These are phyloP conservation scores for Nansenia antarctica DNA, from an alignment of 2,113 vertebrate species.

Conservation along the genomic window DNA sequence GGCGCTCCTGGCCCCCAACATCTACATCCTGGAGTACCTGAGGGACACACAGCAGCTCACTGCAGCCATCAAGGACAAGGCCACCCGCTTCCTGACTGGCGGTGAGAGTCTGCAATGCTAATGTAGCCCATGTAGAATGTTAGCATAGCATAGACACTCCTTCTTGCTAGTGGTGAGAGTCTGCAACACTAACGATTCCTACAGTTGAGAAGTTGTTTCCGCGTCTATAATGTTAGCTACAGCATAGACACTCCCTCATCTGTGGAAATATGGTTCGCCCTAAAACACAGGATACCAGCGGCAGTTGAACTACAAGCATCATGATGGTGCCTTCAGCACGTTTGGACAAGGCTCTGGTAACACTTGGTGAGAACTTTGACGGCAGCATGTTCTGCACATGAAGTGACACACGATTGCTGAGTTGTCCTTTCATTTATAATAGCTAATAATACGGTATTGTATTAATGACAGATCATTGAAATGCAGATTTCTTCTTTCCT, in stretches of 20 bases:
- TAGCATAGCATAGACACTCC: not conserved
- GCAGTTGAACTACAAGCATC: slow-evolving; percentile 83
- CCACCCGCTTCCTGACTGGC: slow-evolving; percentile 72
- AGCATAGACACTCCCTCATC: not conserved
- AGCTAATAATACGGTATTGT: not conserved
- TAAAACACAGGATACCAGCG: slow-evolving; percentile 84
- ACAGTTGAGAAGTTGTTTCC: too few species aligned
- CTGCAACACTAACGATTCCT: too few species aligned
- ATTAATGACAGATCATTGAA: not conserved
- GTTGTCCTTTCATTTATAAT: not conserved
- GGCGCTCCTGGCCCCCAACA: slow-evolving; percentile 84
- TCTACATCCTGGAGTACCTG: slow-evolving; percentile 86
- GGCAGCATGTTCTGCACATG: not conserved
- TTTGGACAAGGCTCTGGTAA: slow-evolving; percentile 81
- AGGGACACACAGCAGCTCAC: slow-evolving; percentile 82
- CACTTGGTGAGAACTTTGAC: slow-evolving; percentile 92
- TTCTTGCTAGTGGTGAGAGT: not conserved
- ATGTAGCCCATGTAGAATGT: not conserved
- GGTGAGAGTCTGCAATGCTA: slow-evolving; percentile 69
- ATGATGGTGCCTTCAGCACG: slow-evolving; percentile 81
- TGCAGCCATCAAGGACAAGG: slow-evolving; percentile 71
- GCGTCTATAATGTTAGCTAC: not conserved
- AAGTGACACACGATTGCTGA: too few species aligned
- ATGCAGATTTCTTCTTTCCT: slow-evolving; percentile 2
- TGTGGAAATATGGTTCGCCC: not conserved